Base-by-base conservation (phyloP, 2,113 vertebrate species). In the Oreocharis arfaki region DNA sequence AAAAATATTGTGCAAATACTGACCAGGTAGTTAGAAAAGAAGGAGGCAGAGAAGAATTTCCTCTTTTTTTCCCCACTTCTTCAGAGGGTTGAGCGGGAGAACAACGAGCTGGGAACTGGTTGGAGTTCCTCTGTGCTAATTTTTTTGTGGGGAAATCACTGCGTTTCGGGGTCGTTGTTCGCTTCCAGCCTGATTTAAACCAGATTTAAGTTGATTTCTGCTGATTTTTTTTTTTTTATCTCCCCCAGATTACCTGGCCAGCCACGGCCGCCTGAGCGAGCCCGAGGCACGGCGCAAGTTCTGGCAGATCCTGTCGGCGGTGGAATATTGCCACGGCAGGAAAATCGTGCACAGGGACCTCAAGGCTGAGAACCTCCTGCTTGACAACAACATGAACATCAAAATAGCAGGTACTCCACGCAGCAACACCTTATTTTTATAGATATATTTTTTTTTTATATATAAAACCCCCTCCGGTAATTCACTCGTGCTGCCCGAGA, bases 381-480 rank as follows among this genome's bases (percentile, higher is more conserved):
- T 99, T 11, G 99, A 99, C 81, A 99, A 94, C 96, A 99, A 99
- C 97, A 99, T 99, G 99, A 99, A 99, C 97, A 99, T 99, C 98
- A 99, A 99, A 97, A 99, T 99, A 92, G 99, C 99, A 99, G 99
- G 99, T 99, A 98, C 39, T 19, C 10, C 4, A 3, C 1, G 21
- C 50, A n/a, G 35, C 7, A 37, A 2, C 12, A 6, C 8, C 12
- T 24, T 6, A 3, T 41, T 68, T 35, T 56, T 16, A 33, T 3
- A 12, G 32, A 7, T 37, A n/a, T n/a, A n/a, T n/a, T n/a, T n/a
- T n/a, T n/a, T 19, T 57, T 7, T 80, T 65, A 7, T 27, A 33
- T 22, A 28, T 18, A 11, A 30, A 65, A 11, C 9, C 24, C 18
- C 5, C 69, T 47, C 8, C 2, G 3, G 23, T 42, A 42, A 49